Conservation (phyloP, 2,888 invertebrate species). For the Drosophila falleni region DNA sequence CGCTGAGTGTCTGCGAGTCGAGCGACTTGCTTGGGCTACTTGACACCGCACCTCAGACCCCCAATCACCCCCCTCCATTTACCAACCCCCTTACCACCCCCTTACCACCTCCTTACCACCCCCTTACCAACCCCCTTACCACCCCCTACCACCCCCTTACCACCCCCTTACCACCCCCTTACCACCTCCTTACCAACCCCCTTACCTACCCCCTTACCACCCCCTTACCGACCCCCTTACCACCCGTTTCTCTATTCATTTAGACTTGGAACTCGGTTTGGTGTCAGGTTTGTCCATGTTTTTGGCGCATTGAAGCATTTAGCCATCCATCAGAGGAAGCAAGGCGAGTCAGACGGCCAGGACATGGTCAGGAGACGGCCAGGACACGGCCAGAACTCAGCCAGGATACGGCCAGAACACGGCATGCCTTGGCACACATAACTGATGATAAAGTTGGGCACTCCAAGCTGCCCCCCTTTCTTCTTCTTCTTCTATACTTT, state of each 20-base stretch:
- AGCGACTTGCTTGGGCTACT: constrained; percentile 34
- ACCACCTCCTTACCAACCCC: no score
- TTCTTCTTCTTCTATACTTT: constrained; percentile 1
- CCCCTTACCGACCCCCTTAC: no score
- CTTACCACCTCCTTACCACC: no score
- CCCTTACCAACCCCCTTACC: no score
- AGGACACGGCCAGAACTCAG: constrained; percentile 25
- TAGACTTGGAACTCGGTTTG: neutral
- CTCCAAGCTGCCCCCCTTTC: constrained; percentile 19
- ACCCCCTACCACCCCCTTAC: no score
- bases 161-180: no score
- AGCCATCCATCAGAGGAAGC: constrained; percentile 68
- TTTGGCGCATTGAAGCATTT: constrained; percentile 63
- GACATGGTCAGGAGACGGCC: neutral
- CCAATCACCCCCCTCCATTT: neutral
- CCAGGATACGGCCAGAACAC: constrained; percentile 9
- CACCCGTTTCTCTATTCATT: neutral
- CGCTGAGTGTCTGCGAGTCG: constrained; percentile 20
- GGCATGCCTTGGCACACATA: constrained; percentile 38
- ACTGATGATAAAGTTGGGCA: constrained; percentile 72
- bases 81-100: no score
- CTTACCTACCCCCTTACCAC: no score
- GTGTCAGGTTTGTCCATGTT: constrained; percentile 50
- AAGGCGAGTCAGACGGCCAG: constrained; percentile 14
- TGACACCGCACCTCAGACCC: constrained; percentile 39